Conservation (phyloP, 2,797 vertebrate species). For the Rhabdophis nuchalis region DNA sequence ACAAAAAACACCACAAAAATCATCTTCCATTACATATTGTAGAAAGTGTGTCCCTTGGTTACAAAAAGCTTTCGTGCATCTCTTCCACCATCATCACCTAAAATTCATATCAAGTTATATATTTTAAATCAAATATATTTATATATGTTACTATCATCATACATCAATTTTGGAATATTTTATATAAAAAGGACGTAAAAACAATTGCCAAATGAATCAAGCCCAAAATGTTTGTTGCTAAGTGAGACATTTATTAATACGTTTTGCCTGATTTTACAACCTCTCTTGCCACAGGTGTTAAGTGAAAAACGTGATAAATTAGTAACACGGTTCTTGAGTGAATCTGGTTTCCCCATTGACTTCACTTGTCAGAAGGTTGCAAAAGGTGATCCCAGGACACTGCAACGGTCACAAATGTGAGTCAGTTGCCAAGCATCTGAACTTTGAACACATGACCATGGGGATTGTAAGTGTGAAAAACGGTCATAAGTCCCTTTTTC, state of each 20-base stretch:
- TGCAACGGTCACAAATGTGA: neutral
- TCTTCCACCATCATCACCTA: too few relatives aligned
- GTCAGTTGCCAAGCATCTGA: neutral
- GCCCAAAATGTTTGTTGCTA: neutral
- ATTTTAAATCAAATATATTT: too few relatives aligned
- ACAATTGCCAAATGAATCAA: too few relatives aligned
- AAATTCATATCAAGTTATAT: too few relatives aligned
- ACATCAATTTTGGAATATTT: too few relatives aligned
- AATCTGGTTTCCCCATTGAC: neutral
- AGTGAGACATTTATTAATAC: neutral
- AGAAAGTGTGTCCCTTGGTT: too few relatives aligned
- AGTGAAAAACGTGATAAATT: neutral
- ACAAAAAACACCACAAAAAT: too few relatives aligned
- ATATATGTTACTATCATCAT: too few relatives aligned
- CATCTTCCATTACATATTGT: too few relatives aligned
- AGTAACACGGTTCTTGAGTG: neutral
- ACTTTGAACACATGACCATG: neutral
- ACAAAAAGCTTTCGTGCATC: too few relatives aligned
- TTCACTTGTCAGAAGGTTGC: neutral
- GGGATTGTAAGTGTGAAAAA: neutral
- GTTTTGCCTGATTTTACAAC: neutral
- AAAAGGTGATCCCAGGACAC: neutral
- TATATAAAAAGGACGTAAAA: too few relatives aligned
- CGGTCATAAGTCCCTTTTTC: neutral
- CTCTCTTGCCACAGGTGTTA: neutral